phyloP scores from a whole-genome alignment of 2,888 invertebrate species.

The Tyria jacobaeae region DNA sequence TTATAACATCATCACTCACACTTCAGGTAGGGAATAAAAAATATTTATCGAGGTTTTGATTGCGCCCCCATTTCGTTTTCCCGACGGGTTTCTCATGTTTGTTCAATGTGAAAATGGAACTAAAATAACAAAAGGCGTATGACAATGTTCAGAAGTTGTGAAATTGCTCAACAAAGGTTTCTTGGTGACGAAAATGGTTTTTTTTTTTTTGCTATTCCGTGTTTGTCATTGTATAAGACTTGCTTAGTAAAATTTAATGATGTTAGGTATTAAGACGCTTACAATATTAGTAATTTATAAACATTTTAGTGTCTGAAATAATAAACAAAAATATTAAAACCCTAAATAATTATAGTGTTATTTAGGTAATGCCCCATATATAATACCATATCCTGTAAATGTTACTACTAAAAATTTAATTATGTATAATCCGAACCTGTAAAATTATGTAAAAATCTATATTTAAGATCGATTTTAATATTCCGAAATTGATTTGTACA shows the following conservation, averaged over 20 bases:
- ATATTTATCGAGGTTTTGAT: slow-evolving; percentile 17
- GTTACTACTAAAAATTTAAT: too few species aligned
- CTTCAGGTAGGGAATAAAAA: slow-evolving; percentile 5
- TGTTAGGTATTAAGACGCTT: not conserved
- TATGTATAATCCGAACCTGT: too few species aligned
- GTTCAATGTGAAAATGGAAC: slow-evolving; percentile 17
- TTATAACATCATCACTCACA: slow-evolving; percentile 8
- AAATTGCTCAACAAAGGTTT: slow-evolving; percentile 32
- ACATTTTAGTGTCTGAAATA: too few species aligned
- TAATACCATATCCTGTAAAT: too few species aligned
- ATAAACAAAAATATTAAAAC: too few species aligned
- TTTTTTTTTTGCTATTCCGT: slow-evolving; percentile 1
- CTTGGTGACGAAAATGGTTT: slow-evolving; percentile 5
- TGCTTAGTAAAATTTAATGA: not conserved
- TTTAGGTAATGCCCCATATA: too few species aligned
- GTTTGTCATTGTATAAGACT: not conserved
- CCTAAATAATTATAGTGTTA: too few species aligned
- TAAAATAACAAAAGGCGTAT: slow-evolving; percentile 11
- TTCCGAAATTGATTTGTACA: too few species aligned
- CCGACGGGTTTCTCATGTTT: slow-evolving; percentile 9
- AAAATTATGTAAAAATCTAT: too few species aligned
- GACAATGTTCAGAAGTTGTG: slow-evolving; percentile 12
- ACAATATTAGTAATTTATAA: too few species aligned
- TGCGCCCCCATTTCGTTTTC: slow-evolving; percentile 10
- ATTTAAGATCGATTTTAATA: too few species aligned